Percentiles rank a stretch among this genome's conserved stretches.
Conservation (phyloP, 2,113 vertebrate species). For the Phaetusa simplex region DNA sequence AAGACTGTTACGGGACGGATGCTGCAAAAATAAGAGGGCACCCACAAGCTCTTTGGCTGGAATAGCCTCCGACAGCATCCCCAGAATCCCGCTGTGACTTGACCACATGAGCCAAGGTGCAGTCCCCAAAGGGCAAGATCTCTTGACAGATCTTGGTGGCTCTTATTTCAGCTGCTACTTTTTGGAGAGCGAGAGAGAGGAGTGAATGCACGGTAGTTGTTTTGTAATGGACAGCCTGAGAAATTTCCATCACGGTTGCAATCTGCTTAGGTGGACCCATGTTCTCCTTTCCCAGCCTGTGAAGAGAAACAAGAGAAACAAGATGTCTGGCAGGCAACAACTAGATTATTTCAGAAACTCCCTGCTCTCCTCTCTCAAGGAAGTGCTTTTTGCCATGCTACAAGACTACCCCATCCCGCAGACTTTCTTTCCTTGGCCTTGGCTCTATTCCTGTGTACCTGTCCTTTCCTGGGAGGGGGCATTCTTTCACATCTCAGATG, state of each 20-base stretch:
- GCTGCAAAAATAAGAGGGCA: not conserved
- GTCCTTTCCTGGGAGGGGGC: not conserved
- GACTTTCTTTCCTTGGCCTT: not conserved
- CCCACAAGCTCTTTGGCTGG: not conserved
- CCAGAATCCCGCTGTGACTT: not conserved
- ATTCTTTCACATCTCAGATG: not conserved
- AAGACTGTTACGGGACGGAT: not conserved
- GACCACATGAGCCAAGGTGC: not conserved
- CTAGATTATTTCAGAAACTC: not conserved
- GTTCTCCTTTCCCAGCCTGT: not conserved
- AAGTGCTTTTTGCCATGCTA: not conserved
- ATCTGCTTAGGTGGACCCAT: not conserved
- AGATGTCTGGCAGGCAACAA: not conserved
- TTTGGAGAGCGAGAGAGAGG: not conserved
- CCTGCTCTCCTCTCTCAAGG: not conserved
- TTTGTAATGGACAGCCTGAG: not conserved
- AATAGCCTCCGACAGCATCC: not conserved
- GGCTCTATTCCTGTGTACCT: not conserved
- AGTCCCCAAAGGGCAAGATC: not conserved
- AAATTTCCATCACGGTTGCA: not conserved
- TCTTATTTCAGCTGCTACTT: not conserved
- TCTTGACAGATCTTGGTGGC: not conserved
- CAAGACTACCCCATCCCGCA: not conserved
- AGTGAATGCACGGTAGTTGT: not conserved
- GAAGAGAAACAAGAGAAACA: not conserved